Conservation (phyloP, 1,140 invertebrate genomes). For the Thaumatotibia leucotreta region DNA sequence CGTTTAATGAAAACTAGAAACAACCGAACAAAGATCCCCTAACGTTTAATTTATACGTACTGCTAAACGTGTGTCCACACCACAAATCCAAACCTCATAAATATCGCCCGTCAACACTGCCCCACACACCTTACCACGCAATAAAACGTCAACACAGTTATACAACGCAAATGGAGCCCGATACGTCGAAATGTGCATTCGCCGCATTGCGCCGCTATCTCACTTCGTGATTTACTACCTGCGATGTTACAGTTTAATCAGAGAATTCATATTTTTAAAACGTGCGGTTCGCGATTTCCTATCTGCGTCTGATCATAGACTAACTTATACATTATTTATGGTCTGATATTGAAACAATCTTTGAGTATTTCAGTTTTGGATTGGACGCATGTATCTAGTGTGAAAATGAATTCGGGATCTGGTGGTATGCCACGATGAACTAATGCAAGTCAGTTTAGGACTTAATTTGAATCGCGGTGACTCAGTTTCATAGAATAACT, state of each 20-base stretch:
- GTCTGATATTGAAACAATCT: too few species aligned
- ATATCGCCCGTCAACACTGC: background rate
- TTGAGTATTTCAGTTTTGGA: too few species aligned
- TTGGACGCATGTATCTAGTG: too few species aligned
- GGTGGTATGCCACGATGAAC: too few species aligned
- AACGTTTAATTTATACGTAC: background rate
- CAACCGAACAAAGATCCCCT: background rate
- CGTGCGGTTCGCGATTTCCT: too few species aligned
- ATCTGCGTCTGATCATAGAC: too few species aligned
- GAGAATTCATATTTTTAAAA: background rate
- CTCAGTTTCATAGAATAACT: too few species aligned
- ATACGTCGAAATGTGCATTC: slow-evolving; percentile 7
- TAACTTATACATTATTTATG: too few species aligned
- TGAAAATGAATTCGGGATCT: too few species aligned
- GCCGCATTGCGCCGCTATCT: background rate
- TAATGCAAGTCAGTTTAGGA: too few species aligned
- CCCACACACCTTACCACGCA: background rate
- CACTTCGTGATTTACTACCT: background rate
- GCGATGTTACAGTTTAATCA: background rate
- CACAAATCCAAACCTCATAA: background rate
- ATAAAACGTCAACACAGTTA: slow-evolving; percentile 4
- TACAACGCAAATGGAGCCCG: slow-evolving; percentile 1
- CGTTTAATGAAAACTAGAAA: too few species aligned
- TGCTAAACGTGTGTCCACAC: background rate
- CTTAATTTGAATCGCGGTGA: too few species aligned